These are phyloP conservation scores for Bovichtus diacanthus DNA, from an alignment of 2,797 vertebrate genomes.

Conservation along the genomic window DNA sequence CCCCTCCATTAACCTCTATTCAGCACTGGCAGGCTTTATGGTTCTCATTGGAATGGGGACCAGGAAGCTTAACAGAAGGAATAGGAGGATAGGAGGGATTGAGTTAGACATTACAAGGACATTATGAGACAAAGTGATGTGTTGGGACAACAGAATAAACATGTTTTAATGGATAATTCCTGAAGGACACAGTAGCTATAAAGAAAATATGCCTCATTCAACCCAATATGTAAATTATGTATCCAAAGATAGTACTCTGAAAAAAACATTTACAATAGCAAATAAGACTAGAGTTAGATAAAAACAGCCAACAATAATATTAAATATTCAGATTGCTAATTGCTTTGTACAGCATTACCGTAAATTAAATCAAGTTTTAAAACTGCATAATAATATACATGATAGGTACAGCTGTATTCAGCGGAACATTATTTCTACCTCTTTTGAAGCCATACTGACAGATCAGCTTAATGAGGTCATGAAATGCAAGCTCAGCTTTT, in stretches of 20 bases:
- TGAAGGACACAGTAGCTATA: neutral
- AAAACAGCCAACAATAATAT: slow-evolving; percentile 8
- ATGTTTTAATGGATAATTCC: neutral
- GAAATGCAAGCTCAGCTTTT: slow-evolving; percentile 64
- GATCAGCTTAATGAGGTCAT: slow-evolving; percentile 61
- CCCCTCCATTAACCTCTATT: slow-evolving; percentile 38
- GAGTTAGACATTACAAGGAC: slow-evolving; percentile 14
- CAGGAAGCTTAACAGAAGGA: slow-evolving; percentile 14
- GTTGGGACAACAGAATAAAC: slow-evolving; percentile 6
- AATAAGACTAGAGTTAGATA: neutral
- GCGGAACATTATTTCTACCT: slow-evolving; percentile 23
- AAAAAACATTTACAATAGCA: neutral
- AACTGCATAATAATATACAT: neutral
- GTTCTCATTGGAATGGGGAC: slow-evolving; percentile 13
- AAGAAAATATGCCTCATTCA: neutral
- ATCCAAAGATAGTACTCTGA: neutral
- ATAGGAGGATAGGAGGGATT: neutral
- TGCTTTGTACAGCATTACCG: neutral
- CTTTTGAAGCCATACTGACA: slow-evolving; percentile 50
- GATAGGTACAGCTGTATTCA: slow-evolving; percentile 19
- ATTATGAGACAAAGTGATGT: slow-evolving; percentile 1
- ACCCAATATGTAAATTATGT: neutral
- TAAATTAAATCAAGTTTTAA: slow-evolving; percentile 18
- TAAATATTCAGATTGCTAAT: slow-evolving; percentile 9
- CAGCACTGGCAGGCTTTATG: slow-evolving; percentile 21